phyloP scores from a whole-genome alignment of 2,797 vertebrate genomes.

The Alosa sapidissima region DNA sequence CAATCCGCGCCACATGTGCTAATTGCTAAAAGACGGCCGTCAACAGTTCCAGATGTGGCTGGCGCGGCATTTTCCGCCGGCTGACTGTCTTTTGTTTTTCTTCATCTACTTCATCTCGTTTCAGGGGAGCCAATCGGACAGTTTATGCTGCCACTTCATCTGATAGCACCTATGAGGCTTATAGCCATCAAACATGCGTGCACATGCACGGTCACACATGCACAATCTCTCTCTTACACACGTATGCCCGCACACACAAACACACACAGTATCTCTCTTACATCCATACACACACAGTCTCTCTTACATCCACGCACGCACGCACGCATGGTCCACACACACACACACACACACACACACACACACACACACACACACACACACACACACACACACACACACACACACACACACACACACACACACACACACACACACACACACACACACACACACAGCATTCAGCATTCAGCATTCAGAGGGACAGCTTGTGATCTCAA shows the following conservation, averaged over 20 bases:
- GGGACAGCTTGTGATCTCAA: neutral
- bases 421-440: neutral
- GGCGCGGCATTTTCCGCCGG: neutral
- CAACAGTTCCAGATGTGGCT: conserved; percentile 21
- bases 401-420: neutral
- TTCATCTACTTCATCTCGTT: neutral
- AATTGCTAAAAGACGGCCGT: conserved; percentile 2
- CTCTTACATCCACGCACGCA: neutral
- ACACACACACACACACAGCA: neutral
- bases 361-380: neutral
- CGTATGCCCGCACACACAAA: neutral
- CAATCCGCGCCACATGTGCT: neutral
- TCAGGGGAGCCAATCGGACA: neutral
- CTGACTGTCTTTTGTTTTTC: neutral
- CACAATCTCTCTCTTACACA: neutral
- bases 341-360: too few relatives aligned
- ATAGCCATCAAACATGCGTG: neutral
- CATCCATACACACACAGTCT: neutral
- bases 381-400: too few relatives aligned
- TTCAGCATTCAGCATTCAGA: neutral
- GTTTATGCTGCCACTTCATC: neutral
- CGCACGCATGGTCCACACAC: too few relatives aligned
- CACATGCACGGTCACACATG: neutral
- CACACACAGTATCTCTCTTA: neutral
- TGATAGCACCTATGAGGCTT: neutral